Evolutionary conservation across 1,140 invertebrate species (phyloP).

Genomic region (Tetramorium parvispinum): DNA sequence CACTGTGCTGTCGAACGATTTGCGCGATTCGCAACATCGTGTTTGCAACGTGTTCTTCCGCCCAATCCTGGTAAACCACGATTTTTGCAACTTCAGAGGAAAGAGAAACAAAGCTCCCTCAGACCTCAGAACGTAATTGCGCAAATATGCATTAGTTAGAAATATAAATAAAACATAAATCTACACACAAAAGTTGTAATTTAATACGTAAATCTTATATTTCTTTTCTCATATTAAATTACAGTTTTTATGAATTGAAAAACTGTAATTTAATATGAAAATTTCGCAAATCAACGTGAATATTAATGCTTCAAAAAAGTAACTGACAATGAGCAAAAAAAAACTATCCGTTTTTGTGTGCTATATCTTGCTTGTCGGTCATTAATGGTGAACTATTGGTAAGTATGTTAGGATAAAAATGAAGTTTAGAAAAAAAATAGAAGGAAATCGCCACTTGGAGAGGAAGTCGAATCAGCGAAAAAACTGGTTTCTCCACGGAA

Average conservation of each 20-base stretch:
- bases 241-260: too few relatives aligned
- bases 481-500: conserved; percentile 53
- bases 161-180: neutral
- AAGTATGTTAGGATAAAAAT: conserved; percentile 3
- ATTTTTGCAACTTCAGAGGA: neutral
- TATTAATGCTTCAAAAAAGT: neutral
- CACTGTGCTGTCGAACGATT: conserved; percentile 17
- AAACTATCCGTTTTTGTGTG: neutral
- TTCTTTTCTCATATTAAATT: neutral
- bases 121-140: neutral
- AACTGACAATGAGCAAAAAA: neutral
- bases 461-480: conserved; percentile 21
- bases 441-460: neutral
- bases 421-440: neutral
- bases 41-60: conserved; percentile 21
- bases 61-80: neutral
- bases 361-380: neutral
- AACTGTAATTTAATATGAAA: neutral
- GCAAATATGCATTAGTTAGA: neutral
- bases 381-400: neutral
- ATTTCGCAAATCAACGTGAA: neutral
- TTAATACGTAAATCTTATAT: neutral
- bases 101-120: neutral
- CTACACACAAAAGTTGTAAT: neutral
- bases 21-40: conserved; percentile 36